These are phyloP conservation scores for Lepidothrix coronata DNA, from an alignment of 2,113 vertebrate genomes.

Conservation along the genomic window DNA sequence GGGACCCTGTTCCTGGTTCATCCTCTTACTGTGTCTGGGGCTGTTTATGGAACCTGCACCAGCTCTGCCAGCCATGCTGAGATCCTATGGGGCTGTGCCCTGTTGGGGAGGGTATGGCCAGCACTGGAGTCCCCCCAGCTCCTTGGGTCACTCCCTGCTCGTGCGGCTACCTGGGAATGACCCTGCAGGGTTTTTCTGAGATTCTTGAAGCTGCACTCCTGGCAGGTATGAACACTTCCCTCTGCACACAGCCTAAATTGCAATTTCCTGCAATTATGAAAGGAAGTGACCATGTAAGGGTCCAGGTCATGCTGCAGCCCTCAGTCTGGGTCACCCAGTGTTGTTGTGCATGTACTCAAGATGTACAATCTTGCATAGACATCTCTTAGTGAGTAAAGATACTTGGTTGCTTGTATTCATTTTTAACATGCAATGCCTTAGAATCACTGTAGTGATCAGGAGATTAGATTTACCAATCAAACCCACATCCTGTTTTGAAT, in stretches of 20 bases:
- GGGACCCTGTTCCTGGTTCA: background rate
- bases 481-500: background rate
- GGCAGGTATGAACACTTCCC: background rate
- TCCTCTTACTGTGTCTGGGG: background rate
- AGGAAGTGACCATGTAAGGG: background rate
- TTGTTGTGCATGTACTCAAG: background rate
- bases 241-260: background rate
- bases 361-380: background rate
- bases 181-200: background rate
- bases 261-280: background rate
- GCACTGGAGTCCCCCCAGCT: background rate
- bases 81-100: background rate
- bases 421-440: background rate
- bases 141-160: background rate
- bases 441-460: background rate
- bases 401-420: background rate
- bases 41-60: background rate
- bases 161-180: background rate
- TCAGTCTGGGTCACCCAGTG: background rate
- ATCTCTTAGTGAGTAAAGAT: background rate
- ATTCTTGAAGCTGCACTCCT: background rate
- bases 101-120: background rate
- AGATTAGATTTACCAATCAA: background rate
- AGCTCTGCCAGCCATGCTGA: background rate
- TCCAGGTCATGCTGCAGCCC: background rate